Evolutionary conservation across 2,113 vertebrate genomes (phyloP).

Genomic region (Shinisaurus crocodilurus): DNA sequence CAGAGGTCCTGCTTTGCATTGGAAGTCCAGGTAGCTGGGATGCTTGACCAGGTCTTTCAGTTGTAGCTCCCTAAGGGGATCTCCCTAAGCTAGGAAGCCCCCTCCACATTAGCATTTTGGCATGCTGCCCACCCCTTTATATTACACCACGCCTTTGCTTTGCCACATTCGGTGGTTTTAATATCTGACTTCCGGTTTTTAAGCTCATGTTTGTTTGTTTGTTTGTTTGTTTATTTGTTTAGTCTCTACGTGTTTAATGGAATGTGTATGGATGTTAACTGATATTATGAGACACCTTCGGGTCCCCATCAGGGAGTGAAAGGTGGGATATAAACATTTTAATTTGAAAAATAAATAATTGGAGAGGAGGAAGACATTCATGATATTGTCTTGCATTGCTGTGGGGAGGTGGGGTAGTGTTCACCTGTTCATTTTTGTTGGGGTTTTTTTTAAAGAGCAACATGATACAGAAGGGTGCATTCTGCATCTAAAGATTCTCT

Average conservation of each 20-base stretch:
- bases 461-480: not conserved
- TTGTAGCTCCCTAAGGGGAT: not conserved
- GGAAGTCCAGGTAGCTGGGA: not conserved
- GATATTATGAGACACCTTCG: not conserved
- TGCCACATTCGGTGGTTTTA: not conserved
- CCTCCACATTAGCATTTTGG: not conserved
- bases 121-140: not conserved
- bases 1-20: not conserved
- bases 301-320: not conserved
- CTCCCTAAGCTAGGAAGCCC: too few species aligned
- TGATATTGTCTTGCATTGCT: not conserved
- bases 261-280: not conserved
- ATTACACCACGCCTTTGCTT: not conserved
- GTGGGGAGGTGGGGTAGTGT: not conserved
- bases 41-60: not conserved
- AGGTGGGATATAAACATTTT: not conserved
- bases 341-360: not conserved
- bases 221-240: too few species aligned
- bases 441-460: not conserved
- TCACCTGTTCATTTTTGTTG: not conserved
- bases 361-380: not conserved
- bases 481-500: not conserved
- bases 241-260: not conserved
- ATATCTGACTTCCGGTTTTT: not conserved
- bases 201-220: not conserved